Evolutionary conservation across 2,113 vertebrate species (phyloP), one percentile per base, ranked within the genome.

Genomic region (Ranitomeya imitator): DNA sequence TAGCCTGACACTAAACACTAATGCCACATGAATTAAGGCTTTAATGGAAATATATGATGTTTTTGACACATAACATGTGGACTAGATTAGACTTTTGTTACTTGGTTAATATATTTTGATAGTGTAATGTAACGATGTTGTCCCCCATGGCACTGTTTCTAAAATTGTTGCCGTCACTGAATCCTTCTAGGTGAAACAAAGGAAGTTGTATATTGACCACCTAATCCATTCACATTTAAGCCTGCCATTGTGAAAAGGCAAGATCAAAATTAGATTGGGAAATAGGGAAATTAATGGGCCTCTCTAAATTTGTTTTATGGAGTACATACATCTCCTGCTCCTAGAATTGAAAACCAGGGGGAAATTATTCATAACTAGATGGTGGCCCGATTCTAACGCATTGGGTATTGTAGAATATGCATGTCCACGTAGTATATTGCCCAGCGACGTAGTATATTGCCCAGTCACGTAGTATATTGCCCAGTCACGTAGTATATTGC

Each of bases 61-160:
- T 69, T 84, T 55, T 84, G 82, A 84, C 82, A 84, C 82, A 55
- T 26, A 84, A 69, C 82, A 84, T 84, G 51, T 84, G 82, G 82
- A 84, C 82, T 55, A 84, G 63, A 84, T 84, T 84, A 84, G 19
- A 71, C 63, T 69, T 76, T 52, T 71, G 82, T 84, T 84, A 84
- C 82, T 69, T 84, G 82, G 37, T 71, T 84, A 71, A 84, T 69
- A 84, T 65, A 71, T 84, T 84, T 84, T 84, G 82, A 84, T 84
- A 84, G 82, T 54, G 18, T 84, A 84, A 55, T 71, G n/a, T 69
- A 84, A 84, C 71, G 45, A 84, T 45, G 61, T 69, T 84, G 63
- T 84, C 82, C 82, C 82, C 82, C 57, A 71, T 84, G 82, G 82
- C 82, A 54, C n/a, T 71, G 52, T 67, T 69, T 69, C 59, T 51